Conservation (phyloP, 2,888 invertebrate species). For the Leptinotarsa peninsularis region DNA sequence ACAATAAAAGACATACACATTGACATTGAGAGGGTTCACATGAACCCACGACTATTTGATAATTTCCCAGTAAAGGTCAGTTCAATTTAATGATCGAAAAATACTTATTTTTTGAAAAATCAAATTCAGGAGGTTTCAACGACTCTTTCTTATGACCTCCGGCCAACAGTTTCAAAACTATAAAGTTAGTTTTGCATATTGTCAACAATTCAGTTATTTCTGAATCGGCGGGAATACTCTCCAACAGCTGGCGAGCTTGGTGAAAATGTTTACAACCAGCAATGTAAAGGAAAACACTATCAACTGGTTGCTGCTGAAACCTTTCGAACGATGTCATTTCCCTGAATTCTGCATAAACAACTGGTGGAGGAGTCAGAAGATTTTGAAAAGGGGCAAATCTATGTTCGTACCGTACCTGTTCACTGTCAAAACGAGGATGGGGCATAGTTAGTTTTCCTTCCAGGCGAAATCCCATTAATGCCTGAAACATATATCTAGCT, state of each 20-base stretch:
- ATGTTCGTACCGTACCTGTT: slow-evolving; percentile 94
- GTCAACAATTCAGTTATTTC: slow-evolving; percentile 86
- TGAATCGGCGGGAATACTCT: slow-evolving; percentile 84
- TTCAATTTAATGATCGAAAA: slow-evolving; percentile 88
- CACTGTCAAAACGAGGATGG: slow-evolving; percentile 90
- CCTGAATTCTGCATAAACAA: slow-evolving; percentile 89
- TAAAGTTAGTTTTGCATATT: slow-evolving; percentile 95
- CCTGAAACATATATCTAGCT: slow-evolving; percentile 68
- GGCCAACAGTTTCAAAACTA: slow-evolving; percentile 91
- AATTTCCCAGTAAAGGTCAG: slow-evolving; percentile 39
- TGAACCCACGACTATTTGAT: too few species aligned
- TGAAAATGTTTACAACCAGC: slow-evolving; percentile 93
- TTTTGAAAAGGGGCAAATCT: slow-evolving; percentile 91
- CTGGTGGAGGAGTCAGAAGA: slow-evolving; percentile 89
- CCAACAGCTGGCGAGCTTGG: slow-evolving; percentile 87
- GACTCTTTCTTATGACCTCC: slow-evolving; percentile 93
- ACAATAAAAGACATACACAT: not conserved
- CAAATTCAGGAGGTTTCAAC: slow-evolving; percentile 87
- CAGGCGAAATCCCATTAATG: slow-evolving; percentile 88
- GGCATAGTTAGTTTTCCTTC: slow-evolving; percentile 89
- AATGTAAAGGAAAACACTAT: slow-evolving; percentile 76
- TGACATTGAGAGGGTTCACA: not conserved
- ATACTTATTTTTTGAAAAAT: slow-evolving; percentile 88
- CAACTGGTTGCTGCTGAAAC: slow-evolving; percentile 67
- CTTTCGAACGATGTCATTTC: slow-evolving; percentile 82